Evolutionary conservation across 2,888 invertebrate genomes (phyloP).

Genomic region (Eristalis pertinax): DNA sequence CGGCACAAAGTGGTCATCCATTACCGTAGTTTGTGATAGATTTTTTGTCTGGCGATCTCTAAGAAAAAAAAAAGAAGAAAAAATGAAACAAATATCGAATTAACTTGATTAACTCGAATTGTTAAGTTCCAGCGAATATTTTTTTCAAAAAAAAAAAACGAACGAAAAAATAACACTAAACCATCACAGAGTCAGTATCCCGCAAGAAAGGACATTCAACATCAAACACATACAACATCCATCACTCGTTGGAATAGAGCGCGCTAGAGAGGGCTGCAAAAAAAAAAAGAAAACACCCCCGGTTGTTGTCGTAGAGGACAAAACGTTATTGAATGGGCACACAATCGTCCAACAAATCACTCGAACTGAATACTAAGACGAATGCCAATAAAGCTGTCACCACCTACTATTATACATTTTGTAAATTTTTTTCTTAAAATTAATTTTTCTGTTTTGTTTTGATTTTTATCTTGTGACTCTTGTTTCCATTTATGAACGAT

Average conservation of each 20-base stretch:
- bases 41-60: slow-evolving; percentile 69
- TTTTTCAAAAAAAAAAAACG: slow-evolving; percentile 43
- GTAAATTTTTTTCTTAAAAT: slow-evolving; percentile 28
- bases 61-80: slow-evolving; percentile 43
- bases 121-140: slow-evolving; percentile 72
- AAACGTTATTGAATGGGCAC: slow-evolving; percentile 51
- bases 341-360: slow-evolving; percentile 63
- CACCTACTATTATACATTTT: slow-evolving; percentile 71
- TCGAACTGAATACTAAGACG: slow-evolving; percentile 71
- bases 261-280: slow-evolving; percentile 56
- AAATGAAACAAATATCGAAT: slow-evolving; percentile 33
- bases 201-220: slow-evolving; percentile 30
- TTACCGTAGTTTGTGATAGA: slow-evolving; percentile 72
- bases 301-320: slow-evolving; percentile 32
- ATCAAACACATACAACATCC: slow-evolving; percentile 30
- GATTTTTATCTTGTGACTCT: slow-evolving; percentile 11
- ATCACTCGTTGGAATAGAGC: slow-evolving; percentile 34
- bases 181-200: slow-evolving; percentile 49
- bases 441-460: slow-evolving; percentile 14
- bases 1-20: slow-evolving; percentile 72
- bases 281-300: background rate
- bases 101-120: slow-evolving; percentile 33
- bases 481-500: slow-evolving; percentile 16
- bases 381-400: slow-evolving; percentile 72
- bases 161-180: slow-evolving; percentile 27